Conservation (phyloP, 1,140 invertebrate genomes). For the Papilio machaon region DNA sequence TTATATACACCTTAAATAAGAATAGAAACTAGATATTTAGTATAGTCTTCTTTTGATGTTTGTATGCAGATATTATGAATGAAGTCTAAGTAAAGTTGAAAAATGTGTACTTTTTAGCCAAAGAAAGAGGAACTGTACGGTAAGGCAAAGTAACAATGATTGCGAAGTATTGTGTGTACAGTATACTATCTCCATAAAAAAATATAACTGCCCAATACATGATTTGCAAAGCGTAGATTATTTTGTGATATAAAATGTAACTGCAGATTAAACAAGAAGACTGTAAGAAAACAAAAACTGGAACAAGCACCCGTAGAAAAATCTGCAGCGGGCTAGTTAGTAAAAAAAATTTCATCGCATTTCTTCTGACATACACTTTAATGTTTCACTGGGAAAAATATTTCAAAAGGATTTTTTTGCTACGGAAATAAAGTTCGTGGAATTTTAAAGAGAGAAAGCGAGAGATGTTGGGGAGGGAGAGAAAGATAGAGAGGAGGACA, state of each 20-base stretch:
- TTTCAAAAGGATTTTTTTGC: not conserved
- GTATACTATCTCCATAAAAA: no score
- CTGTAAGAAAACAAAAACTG: constrained; percentile 7
- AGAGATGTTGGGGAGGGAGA: not conserved
- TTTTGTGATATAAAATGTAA: not conserved
- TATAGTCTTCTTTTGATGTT: not conserved
- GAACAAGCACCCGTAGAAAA: constrained; percentile 15
- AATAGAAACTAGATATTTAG: not conserved
- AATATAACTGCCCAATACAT: no score
- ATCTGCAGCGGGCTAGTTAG: not conserved
- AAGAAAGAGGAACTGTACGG: not conserved
- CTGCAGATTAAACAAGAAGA: not conserved
- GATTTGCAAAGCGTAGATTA: not conserved
- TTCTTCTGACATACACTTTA: not conserved
- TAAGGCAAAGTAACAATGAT: no score
- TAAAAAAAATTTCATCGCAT: not conserved
- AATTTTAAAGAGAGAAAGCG: not conserved
- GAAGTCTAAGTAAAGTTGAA: not conserved
- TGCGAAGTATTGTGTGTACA: not conserved
- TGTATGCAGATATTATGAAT: not conserved
- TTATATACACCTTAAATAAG: not conserved
- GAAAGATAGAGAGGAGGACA: not conserved
- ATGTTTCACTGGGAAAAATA: not conserved
- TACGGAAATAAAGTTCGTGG: no score
- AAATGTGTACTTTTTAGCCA: not conserved